phyloP scores from a whole-genome alignment of 2,113 vertebrate genomes.

The Apistogramma diplotaenia region DNA sequence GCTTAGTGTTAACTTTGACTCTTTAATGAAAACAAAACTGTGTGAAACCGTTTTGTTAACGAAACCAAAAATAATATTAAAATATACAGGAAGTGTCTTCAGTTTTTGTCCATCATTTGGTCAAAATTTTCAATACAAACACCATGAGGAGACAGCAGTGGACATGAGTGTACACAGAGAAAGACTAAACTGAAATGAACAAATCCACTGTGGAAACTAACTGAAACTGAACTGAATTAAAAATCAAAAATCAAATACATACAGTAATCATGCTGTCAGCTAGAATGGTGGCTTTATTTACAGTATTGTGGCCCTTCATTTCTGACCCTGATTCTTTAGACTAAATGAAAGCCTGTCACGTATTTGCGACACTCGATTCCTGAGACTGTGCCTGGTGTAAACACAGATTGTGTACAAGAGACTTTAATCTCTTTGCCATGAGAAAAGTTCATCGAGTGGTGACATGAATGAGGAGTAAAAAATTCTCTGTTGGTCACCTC shows the following conservation, averaged over 20 bases:
- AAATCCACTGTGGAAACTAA: too few relatives aligned
- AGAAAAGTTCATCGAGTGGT: constrained; percentile 8
- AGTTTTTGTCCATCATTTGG: too few relatives aligned
- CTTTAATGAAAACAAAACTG: too few relatives aligned
- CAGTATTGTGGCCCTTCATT: neutral
- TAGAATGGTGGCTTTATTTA: neutral
- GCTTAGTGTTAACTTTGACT: neutral
- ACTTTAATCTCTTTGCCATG: neutral
- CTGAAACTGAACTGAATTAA: too few relatives aligned
- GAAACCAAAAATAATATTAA: too few relatives aligned
- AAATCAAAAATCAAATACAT: too few relatives aligned
- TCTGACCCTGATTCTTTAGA: neutral
- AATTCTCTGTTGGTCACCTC: neutral
- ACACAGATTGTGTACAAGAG: neutral
- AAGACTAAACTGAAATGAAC: too few relatives aligned
- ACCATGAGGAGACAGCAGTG: too few relatives aligned
- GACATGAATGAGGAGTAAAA: neutral
- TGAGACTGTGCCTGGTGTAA: neutral
- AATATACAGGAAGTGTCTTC: too few relatives aligned
- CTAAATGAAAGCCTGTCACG: neutral
- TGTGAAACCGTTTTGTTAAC: too few relatives aligned
- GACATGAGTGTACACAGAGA: too few relatives aligned
- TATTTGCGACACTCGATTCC: neutral
- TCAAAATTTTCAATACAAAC: too few relatives aligned
- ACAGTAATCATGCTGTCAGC: neutral